Evolutionary conservation across 2,888 invertebrate species (phyloP).

Genomic region (Eueremaeus valkanovi): DNA sequence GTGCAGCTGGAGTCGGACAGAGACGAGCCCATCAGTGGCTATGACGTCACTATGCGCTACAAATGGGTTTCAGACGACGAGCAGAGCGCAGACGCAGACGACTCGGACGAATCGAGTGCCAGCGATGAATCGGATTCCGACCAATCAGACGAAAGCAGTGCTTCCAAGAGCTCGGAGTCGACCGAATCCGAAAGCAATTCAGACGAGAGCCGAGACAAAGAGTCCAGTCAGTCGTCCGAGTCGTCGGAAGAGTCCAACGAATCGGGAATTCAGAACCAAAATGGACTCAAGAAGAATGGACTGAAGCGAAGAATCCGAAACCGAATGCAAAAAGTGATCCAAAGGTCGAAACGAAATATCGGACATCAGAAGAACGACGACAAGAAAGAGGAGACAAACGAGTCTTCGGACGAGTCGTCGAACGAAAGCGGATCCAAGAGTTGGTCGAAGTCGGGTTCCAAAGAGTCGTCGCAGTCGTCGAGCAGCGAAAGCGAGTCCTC

Average conservation of each 20-base stretch:
- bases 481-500: neutral
- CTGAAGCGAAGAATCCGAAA: neutral
- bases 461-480: conserved; percentile 18
- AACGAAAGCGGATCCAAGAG: neutral
- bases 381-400: neutral
- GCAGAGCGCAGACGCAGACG: neutral
- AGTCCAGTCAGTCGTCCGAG: neutral
- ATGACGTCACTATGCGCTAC: conserved; percentile 35
- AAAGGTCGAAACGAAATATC: neutral
- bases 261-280: too few species aligned
- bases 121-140: conserved; percentile 31
- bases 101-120: conserved; percentile 9
- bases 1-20: conserved; percentile 33
- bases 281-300: neutral
- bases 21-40: conserved; percentile 35
- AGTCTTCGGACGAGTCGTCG: neutral
- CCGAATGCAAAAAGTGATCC: neutral
- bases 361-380: too few species aligned
- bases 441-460: conserved; percentile 2
- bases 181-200: neutral
- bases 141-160: neutral
- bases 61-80: conserved; percentile 36
- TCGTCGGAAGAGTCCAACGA: neutral
- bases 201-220: too few species aligned
- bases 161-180: neutral